Evolutionary conservation across 23 tunicate genomes (phyloP), one percentile per base, ranked within the genome.

Genomic region (Trididemnum clinides): DNA sequence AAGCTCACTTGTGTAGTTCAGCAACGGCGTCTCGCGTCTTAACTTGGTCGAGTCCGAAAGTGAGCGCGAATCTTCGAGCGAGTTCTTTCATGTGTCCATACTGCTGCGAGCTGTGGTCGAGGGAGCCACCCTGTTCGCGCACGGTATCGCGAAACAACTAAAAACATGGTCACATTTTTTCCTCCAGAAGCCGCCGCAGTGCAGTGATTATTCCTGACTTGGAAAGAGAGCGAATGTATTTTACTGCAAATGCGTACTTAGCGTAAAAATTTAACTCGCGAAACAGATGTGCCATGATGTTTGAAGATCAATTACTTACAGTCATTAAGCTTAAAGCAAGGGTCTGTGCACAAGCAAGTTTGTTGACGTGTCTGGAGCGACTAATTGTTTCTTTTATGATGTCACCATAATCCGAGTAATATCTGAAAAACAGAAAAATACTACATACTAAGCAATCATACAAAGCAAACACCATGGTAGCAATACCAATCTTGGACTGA

Each of bases 361-460:
- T 93, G 69, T 97, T 90, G 32, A 82, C 39, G 76, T 97, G 96
- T 63, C 99, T 74, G 28, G 99, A 77, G 82, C 87, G 64, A 28
- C 97, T 92, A 82, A 97, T 97, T 12, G 99, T 93, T 77, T 97
- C 99, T 85, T 97, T 97, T 31, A 97, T 97, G 77, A 97, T 97
- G 81, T 97, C 99, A 75, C 99, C 99, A 65, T 97, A 97, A 64
- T 97, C 99, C 21, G 94, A 74, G 51, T 97, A 97, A 75, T 84
- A 97, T 64, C 96, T 94, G 82, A 19, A 36, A 37, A 7, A 39
- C 27, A 7, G n/a, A n/a, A n/a, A n/a, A n/a, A n/a, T n/a, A n/a
- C n/a, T n/a, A n/a, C 54, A n/a, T n/a, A n/a, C n/a, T n/a, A n/a
- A n/a, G n/a, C n/a, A n/a, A n/a, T n/a, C n/a, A n/a, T n/a, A n/a